Conservation (phyloP, 2,888 invertebrate species). For the Cosmia trapezina region DNA sequence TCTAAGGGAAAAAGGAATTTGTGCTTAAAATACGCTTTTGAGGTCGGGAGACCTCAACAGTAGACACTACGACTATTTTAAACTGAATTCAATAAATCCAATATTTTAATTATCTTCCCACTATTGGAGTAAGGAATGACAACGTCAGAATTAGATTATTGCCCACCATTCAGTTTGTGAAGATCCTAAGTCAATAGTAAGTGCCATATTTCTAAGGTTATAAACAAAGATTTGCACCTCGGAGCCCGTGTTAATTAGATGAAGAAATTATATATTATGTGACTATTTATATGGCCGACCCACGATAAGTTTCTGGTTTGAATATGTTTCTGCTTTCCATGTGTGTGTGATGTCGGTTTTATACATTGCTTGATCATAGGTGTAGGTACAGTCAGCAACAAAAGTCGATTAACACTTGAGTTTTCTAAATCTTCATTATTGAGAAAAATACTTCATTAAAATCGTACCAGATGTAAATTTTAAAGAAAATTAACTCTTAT, state of each 20-base stretch:
- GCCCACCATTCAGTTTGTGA: conserved; percentile 32
- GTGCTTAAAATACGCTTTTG: neutral
- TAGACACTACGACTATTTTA: neutral
- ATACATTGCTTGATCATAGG: neutral
- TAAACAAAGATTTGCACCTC: conserved; percentile 32
- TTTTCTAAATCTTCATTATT: too few species aligned
- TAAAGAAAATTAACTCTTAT: too few species aligned
- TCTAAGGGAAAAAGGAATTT: neutral
- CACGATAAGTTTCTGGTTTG: neutral
- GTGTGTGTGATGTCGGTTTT: neutral
- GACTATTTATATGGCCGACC: neutral
- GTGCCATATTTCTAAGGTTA: conserved; percentile 43
- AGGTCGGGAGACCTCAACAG: too few species aligned
- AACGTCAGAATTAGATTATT: conserved; percentile 42
- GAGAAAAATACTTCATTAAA: too few species aligned
- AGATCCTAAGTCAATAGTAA: conserved; percentile 43
- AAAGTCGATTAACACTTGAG: too few species aligned
- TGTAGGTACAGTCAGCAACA: too few species aligned
- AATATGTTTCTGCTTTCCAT: neutral
- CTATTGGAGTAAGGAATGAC: conserved; percentile 22
- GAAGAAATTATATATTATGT: conserved; percentile 40
- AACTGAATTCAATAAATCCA: conserved; percentile 16
- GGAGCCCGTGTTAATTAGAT: conserved; percentile 42
- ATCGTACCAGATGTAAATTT: too few species aligned
- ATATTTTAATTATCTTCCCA: neutral